These are phyloP conservation scores for Watsonalla cultraria DNA, from an alignment of 2,888 invertebrate species.

Conservation along the genomic window DNA sequence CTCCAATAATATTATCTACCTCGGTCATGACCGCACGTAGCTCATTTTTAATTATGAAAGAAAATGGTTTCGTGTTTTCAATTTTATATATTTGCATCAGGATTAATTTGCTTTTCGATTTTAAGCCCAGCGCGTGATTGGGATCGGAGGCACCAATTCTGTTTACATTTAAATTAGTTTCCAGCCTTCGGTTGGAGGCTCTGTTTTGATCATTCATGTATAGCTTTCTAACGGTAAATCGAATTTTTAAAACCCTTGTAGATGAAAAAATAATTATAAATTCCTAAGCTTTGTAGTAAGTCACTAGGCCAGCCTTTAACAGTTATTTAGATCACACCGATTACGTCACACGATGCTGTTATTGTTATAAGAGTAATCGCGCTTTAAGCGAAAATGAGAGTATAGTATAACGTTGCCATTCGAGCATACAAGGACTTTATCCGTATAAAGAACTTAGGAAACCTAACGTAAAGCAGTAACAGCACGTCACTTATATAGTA, in stretches of 20 bases:
- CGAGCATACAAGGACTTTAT: too few relatives aligned
- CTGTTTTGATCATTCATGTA: slow-evolving; percentile 21
- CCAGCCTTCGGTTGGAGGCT: slow-evolving; percentile 11
- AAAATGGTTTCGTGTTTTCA: slow-evolving; percentile 17
- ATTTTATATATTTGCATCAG: slow-evolving; percentile 11
- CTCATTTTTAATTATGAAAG: slow-evolving; percentile 21
- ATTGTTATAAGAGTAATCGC: too few relatives aligned
- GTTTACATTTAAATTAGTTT: slow-evolving; percentile 19
- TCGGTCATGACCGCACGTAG: slow-evolving; percentile 11
- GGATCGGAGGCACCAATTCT: slow-evolving; percentile 16
- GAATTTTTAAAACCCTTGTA: slow-evolving; percentile 10
- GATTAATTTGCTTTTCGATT: slow-evolving; percentile 14
- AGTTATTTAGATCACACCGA: too few relatives aligned
- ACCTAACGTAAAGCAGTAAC: too few relatives aligned
- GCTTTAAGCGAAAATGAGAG: too few relatives aligned
- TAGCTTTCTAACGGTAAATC: slow-evolving; percentile 6
- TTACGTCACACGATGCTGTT: too few relatives aligned
- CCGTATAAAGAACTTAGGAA: too few relatives aligned
- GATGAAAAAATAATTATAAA: too few relatives aligned
- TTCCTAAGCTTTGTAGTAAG: too few relatives aligned
- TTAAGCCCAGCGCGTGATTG: slow-evolving; percentile 11
- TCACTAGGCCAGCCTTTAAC: too few relatives aligned
- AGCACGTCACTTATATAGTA: too few relatives aligned
- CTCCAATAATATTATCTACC: slow-evolving; percentile 17
- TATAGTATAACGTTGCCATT: too few relatives aligned